phyloP scores from a whole-genome alignment of 2,888 invertebrate species.

The Bibio marci region DNA sequence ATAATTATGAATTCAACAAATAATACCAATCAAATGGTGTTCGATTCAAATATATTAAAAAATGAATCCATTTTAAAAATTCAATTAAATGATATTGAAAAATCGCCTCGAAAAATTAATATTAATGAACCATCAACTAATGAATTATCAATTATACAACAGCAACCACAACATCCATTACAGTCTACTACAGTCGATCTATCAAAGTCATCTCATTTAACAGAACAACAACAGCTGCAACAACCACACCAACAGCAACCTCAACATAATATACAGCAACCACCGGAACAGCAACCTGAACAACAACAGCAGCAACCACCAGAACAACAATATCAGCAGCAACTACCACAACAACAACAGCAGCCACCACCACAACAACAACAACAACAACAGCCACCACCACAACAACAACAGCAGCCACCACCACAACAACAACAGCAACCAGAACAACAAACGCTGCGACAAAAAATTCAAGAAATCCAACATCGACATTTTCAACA shows the following conservation, averaged over 20 bases:
- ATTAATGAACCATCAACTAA: no score
- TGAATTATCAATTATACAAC: not conserved
- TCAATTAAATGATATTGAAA: not conserved
- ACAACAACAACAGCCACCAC: no score
- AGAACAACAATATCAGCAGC: not conserved
- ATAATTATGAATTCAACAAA: not conserved
- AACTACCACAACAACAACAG: constrained; percentile 2
- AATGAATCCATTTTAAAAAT: not conserved
- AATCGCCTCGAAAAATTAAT: no score
- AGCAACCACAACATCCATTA: no score
- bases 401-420: no score
- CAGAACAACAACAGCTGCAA: not conserved
- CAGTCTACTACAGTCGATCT: not conserved
- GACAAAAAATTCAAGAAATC: constrained; percentile 9
- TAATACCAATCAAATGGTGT: not conserved
- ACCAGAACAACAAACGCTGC: constrained; percentile 6
- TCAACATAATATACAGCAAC: constrained; percentile 14
- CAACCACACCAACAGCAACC: constrained; percentile 9
- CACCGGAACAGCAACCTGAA: constrained; percentile 14
- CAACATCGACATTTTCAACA: no score
- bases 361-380: constrained; percentile 3
- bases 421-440: constrained; percentile 13
- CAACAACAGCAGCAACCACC: not conserved
- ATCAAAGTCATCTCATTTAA: not conserved
- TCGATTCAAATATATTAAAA: not conserved